Percentiles rank a stretch among this genome's conserved stretches.
Conservation (phyloP, 2,797 vertebrate genomes). For the Lithobates pipiens region DNA sequence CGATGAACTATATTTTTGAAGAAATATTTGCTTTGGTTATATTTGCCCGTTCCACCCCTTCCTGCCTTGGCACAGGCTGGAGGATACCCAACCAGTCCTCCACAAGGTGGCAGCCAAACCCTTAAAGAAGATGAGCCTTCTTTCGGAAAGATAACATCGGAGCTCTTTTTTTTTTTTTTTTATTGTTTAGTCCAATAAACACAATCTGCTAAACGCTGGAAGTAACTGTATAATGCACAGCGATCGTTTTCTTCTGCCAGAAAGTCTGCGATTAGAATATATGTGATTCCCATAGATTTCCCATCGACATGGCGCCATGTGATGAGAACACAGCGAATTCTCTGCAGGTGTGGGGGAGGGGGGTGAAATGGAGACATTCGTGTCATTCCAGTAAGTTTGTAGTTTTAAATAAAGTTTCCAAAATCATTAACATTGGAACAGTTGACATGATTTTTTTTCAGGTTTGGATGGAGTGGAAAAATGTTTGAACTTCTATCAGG, state of each 20-base stretch:
- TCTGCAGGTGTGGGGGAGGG: no score
- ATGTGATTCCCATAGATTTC: neutral
- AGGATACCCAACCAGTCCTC: neutral
- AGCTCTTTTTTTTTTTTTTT: neutral
- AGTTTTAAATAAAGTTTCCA: no score
- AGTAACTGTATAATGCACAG: neutral
- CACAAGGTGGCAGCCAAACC: slow-evolving; percentile 55
- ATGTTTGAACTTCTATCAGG: no score
- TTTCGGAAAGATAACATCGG: slow-evolving; percentile 7
- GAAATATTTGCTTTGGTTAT: no score
- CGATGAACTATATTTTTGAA: no score
- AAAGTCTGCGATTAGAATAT: neutral
- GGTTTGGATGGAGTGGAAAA: no score
- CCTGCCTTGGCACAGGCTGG: neutral
- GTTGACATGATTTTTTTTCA: no score
- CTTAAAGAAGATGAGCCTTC: neutral
- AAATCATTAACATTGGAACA: no score
- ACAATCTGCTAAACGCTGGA: neutral
- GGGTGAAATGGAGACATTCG: no score
- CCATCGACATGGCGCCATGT: neutral
- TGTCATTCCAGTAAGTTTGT: no score
- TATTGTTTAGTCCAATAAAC: neutral
- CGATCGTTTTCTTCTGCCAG: neutral
- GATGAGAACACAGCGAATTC: neutral
- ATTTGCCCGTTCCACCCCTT: neutral